Percentiles rank a stretch among this genome's conserved stretches.
Conservation (phyloP, 2,113 vertebrate species). For the Probosciger aterrimus region DNA sequence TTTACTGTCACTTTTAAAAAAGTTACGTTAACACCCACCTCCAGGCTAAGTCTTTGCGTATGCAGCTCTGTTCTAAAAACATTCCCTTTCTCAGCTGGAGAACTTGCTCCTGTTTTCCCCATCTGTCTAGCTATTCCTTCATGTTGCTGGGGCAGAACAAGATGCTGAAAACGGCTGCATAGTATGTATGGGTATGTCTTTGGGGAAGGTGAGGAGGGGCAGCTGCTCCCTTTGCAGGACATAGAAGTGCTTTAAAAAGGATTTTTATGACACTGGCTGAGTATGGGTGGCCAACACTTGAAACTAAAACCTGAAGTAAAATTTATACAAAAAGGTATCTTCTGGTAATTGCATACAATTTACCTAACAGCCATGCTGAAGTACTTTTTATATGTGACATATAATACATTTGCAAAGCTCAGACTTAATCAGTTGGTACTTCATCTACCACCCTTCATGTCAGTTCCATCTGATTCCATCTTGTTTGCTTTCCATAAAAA, state of each 20-base stretch:
- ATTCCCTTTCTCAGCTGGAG: conserved; percentile 20
- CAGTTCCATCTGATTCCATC: background rate
- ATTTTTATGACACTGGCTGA: background rate
- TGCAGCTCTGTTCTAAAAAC: conserved; percentile 42
- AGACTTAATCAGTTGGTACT: background rate
- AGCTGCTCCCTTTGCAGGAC: background rate
- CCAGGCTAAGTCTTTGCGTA: conserved; percentile 6
- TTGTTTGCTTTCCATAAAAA: conserved; percentile 4
- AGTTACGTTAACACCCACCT: conserved; percentile 51
- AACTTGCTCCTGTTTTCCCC: background rate
- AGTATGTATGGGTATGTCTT: background rate
- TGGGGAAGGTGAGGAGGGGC: background rate
- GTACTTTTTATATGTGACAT: background rate
- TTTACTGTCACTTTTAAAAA: conserved; percentile 32
- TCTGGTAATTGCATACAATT: background rate
- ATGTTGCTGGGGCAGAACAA: background rate
- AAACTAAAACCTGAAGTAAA: background rate
- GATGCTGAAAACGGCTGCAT: background rate
- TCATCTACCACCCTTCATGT: background rate
- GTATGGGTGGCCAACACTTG: background rate
- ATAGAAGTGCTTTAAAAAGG: background rate
- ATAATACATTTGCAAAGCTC: background rate
- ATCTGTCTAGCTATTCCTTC: background rate
- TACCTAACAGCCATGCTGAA: background rate
- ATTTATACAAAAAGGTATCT: background rate